Evolutionary conservation across 2,113 vertebrate genomes (phyloP), one percentile per base, ranked within the genome.

Genomic region (Alligator sinensis): DNA sequence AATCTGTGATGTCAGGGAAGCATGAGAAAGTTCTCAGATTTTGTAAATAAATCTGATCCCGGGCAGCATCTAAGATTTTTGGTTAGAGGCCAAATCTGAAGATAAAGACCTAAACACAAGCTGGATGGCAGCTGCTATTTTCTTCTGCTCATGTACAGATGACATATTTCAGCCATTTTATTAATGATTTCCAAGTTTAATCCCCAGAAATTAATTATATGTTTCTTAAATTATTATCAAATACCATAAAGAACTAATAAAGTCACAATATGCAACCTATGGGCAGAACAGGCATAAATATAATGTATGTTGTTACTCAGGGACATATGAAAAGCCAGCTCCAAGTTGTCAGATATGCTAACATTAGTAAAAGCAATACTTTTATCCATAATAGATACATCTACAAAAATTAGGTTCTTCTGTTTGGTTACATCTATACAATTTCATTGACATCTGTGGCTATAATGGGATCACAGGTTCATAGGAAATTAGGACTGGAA

Each of bases 31-130:
- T 21, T 88, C n/a, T 88, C 79, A 77, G 11, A 14, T 14, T 4
- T 17, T 30, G 77, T 47, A 55, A 76, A 58, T 60, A 74, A 74
- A 82, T 90, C 11, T 60, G 19, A 6, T 28, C 19, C 3, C 47
- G 22, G 78, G 87, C 34, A 17, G 13, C 84, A 88, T 94, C 91
- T 64, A 93, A 63, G 72, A 47, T 91, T 90, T 91, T 47, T 88
- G 54, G 79, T 38, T 0, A 1, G 64, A 47, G 82, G 59, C 91
- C 87, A 95, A 84, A 86, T 0, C 1, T 82, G 59, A 18, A 64
- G 89, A 80, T 92, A 59, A 87, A 94, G 62, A 66, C 83, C 62
- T 90, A 3, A 27, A 6, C 22, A 77, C 78, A 91, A 89, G 19
- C 58, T 91, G 86, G 30, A 81, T 93, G 1, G 0, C 75, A 79